Percentiles rank a stretch among this genome's conserved stretches.
Conservation (phyloP, 2,888 invertebrate genomes). For the Metacarcinus magister region DNA sequence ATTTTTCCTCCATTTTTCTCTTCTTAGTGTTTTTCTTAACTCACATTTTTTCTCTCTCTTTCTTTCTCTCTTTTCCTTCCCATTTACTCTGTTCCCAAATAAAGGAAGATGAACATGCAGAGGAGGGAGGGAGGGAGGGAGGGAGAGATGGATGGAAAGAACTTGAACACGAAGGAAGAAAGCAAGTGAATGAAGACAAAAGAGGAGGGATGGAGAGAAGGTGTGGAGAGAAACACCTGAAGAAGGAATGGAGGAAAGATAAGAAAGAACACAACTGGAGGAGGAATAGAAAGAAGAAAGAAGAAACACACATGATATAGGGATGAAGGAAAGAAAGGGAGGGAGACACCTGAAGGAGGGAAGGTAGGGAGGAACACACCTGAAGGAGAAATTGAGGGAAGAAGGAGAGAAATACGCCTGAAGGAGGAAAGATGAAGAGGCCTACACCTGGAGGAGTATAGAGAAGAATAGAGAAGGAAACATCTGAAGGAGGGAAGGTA, state of each 20-base stretch:
- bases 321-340: neutral
- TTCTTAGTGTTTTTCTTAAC: neutral
- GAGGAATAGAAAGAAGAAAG: neutral
- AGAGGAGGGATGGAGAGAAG: neutral
- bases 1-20: neutral
- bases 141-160: neutral
- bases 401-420: neutral
- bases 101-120: neutral
- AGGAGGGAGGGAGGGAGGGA: neutral
- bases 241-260: neutral
- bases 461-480: neutral
- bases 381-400: neutral
- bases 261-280: neutral
- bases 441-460: neutral
- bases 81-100: conserved; percentile 8
- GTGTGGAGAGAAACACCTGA: neutral
- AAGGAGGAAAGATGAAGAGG: neutral
- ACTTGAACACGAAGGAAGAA: neutral
- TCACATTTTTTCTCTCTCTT: neutral
- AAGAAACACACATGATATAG: neutral
- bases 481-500: neutral
- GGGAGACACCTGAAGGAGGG: neutral
- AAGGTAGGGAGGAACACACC: neutral
- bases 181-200: neutral
- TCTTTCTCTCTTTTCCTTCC: neutral